Percentiles rank a stretch among this genome's conserved stretches.
Evolutionary conservation across 2,888 invertebrate species (phyloP).

Genomic region (Callyntrura guangdongensis): DNA sequence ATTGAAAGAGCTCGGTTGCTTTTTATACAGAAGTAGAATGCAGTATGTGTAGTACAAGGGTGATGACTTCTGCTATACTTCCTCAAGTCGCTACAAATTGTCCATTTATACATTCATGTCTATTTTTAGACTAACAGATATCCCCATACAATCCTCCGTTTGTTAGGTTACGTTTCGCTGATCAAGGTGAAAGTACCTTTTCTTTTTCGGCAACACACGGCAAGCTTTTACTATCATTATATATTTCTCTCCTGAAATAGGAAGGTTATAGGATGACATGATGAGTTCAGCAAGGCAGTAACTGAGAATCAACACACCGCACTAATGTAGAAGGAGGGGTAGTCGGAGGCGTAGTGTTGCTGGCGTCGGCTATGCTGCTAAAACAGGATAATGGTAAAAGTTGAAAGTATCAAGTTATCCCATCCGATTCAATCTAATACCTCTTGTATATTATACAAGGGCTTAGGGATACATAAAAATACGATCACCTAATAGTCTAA

Average conservation of each 20-base stretch:
- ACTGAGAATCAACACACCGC: background rate
- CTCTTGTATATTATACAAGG: slow-evolving; percentile 8
- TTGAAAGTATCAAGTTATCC: slow-evolving; percentile 64
- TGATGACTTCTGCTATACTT: background rate
- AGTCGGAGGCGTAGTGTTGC: background rate
- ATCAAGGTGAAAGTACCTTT: slow-evolving; percentile 70
- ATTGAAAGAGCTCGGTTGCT: too few species aligned
- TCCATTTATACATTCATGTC: background rate
- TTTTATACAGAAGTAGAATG: background rate
- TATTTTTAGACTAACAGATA: slow-evolving; percentile 59
- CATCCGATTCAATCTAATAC: slow-evolving; percentile 52
- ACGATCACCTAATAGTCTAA: background rate
- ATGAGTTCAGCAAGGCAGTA: slow-evolving; percentile 39
- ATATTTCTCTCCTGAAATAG: slow-evolving; percentile 1
- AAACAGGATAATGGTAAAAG: slow-evolving; percentile 33
- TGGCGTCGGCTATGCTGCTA: background rate
- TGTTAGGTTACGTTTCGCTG: slow-evolving; percentile 31
- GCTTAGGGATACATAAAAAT: background rate
- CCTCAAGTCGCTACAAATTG: background rate
- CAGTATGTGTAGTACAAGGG: background rate
- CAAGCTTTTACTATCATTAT: background rate
- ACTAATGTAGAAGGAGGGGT: background rate
- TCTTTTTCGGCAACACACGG: slow-evolving; percentile 24
- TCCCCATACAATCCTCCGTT: slow-evolving; percentile 26
- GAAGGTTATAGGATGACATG: slow-evolving; percentile 27